These are phyloP conservation scores for Latrodectus geometricus DNA, from an alignment of 1,140 invertebrate species.

Conservation along the genomic window DNA sequence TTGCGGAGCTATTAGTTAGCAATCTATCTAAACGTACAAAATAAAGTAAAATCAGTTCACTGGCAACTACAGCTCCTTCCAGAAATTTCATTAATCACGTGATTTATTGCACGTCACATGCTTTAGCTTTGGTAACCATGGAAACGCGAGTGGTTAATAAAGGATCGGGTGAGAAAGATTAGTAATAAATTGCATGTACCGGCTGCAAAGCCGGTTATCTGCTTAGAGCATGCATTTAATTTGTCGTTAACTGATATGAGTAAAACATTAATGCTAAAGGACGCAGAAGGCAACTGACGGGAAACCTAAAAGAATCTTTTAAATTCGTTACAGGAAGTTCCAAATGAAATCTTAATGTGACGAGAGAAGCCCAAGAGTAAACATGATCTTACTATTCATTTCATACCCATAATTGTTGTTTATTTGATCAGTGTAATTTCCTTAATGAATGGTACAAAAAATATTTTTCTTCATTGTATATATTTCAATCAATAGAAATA, in stretches of 20 bases:
- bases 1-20: no score
- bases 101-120: slow-evolving; percentile 58
- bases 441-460: no score
- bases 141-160: slow-evolving; percentile 55
- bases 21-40: no score
- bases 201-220: slow-evolving; percentile 57
- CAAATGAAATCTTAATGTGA: slow-evolving; percentile 51
- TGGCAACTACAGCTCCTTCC: slow-evolving; percentile 1
- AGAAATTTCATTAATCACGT: slow-evolving; percentile 51
- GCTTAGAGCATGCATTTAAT: slow-evolving; percentile 54
- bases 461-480: no score
- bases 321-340: slow-evolving; percentile 20
- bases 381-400: background rate
- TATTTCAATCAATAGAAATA: no score
- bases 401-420: background rate
- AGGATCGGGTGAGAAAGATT: slow-evolving; percentile 58
- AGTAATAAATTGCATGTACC: slow-evolving; percentile 59
- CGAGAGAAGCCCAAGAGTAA: background rate
- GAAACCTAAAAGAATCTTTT: slow-evolving; percentile 25
- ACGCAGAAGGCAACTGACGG: background rate
- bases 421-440: no score
- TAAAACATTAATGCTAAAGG: slow-evolving; percentile 32
- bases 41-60: slow-evolving; percentile 31
- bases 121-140: slow-evolving; percentile 8
- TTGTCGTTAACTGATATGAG: slow-evolving; percentile 55